Base-by-base conservation (phyloP, 2,113 vertebrate species). In the Passer domesticus region DNA sequence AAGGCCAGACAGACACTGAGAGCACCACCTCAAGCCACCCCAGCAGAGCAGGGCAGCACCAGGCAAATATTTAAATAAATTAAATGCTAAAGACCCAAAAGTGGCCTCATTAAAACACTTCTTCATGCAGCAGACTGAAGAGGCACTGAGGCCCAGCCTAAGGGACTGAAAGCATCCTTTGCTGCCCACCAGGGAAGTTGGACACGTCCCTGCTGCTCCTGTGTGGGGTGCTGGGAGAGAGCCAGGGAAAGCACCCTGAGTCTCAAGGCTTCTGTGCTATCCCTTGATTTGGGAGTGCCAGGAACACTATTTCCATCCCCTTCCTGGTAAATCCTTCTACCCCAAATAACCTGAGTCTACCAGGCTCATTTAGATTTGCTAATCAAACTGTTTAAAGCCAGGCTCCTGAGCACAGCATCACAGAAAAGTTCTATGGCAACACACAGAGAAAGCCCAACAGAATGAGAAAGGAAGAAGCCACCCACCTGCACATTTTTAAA, bases 241-340 rank as follows among this genome's bases (percentile, higher is more conserved):
- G 59, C 47, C 11, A 18, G 44, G 15, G 44, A 37, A 22, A 49
- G 44, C 41, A 17, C 33, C 68, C 66, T 24, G 47, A 8, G 39
- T 17, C 50, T 67, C 85, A 73, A 69, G 62, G 93, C 37, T 77
- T 58, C 69, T 83, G 55, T 53, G 59, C 18, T 46, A 24, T 33
- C 63, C 6, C 15, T 80, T 13, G 22, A 58, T 63, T 76, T 13
- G 2, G 52, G 39, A 91, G 74, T 4, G 6, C 44, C 0, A 13
- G 78, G 60, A 50, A 46, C 7, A 0, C 43, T 2, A 1, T 55
- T 73, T 87, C 68, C 75, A 68, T 76, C 63, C 44, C 41, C 49
- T 66, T 76, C 86, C 82, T 66, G 64, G 88, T 62, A 93, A 94
- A 85, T 59, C 59, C 90, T 89, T 46, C 94, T 83, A 95, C 92